Evolutionary conservation across 1,140 invertebrate genomes (phyloP).

Genomic region (Cydia pomonella): DNA sequence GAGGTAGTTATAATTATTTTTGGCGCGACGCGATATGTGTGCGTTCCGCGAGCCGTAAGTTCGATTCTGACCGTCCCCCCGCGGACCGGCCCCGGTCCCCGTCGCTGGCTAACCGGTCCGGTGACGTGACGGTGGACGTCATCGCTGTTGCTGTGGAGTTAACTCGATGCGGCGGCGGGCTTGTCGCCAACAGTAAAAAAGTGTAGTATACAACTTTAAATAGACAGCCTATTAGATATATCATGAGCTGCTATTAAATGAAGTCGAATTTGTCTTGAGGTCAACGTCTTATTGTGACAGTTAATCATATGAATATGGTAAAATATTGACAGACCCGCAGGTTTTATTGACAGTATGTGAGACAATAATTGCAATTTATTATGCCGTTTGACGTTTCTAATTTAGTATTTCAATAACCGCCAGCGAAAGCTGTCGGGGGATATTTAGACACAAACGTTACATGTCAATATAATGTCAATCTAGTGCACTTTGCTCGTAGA

Average conservation of each 20-base stretch:
- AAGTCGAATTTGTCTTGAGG: not conserved
- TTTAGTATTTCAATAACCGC: not conserved
- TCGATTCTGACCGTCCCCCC: too few relatives aligned
- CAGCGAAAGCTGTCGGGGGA: not conserved
- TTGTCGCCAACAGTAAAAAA: too few relatives aligned
- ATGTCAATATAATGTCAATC: not conserved
- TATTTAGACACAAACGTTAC: not conserved
- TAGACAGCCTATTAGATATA: too few relatives aligned
- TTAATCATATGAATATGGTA: conserved; percentile 23
- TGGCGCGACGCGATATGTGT: too few relatives aligned
- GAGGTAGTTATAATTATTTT: too few relatives aligned
- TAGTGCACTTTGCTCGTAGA: not conserved
- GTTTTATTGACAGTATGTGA: conserved; percentile 12
- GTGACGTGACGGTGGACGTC: too few relatives aligned
- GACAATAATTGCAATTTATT: conserved; percentile 15
- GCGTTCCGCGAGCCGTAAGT: too few relatives aligned
- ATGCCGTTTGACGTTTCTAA: not conserved
- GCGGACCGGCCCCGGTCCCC: too few relatives aligned
- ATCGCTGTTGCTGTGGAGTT: too few relatives aligned
- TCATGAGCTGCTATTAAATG: not conserved
- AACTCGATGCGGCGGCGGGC: too few relatives aligned
- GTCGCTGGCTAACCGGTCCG: too few relatives aligned
- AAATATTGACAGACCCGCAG: conserved; percentile 17
- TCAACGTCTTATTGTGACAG: not conserved
- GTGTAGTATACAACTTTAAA: too few relatives aligned